Base-by-base conservation (phyloP, 2,888 invertebrate species). In the Heliconius sara region DNA sequence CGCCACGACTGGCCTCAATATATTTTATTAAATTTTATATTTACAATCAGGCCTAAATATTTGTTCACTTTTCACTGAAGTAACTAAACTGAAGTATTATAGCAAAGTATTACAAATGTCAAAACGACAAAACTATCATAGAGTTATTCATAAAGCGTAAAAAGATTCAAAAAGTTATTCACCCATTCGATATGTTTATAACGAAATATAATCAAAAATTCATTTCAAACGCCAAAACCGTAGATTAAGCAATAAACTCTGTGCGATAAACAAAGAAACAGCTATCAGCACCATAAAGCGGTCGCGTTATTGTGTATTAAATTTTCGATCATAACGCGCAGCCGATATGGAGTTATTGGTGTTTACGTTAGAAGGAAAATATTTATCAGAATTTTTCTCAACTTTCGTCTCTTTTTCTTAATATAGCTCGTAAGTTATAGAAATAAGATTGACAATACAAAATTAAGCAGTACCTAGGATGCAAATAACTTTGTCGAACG, bases 311-410 rank as follows among this genome's bases (percentile, higher is more conserved):
- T 91, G 89, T 90, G 89, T 89, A 85, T 85, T 84, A 86, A 93
- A 91, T 91, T 91, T 87, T 87, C 91, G 92, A 92, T 92, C 89
- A 89, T 90, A 89, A 89, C 89, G 88, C 85, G 86, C 85, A 82
- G 84, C 86, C 87, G 89, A 90, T 92, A 89, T 85, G 70, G 83
- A 87, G 87, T 89, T 90, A 90, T 91, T 88, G 89, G 88, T 85
- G 84, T 85, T 89, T 89, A 87, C 84, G 84, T 85, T 73, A 60
- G 86, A 86, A 85, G 87, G 81, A 71, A 82, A 80, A 81, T 79
- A 82, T 82, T 76, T 81, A 79, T 79, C 78, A 78, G 76, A 84
- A 79, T 79, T 84, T 85, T 86, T 25, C 65, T 16, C n/a, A 63
- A 71, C 76, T 75, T 65, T 66, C 73, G 43, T 7, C 25, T 13